Evolutionary conservation across 1,140 invertebrate genomes (phyloP), one percentile per base, ranked within the genome.

Genomic region (Cydia pomonella): DNA sequence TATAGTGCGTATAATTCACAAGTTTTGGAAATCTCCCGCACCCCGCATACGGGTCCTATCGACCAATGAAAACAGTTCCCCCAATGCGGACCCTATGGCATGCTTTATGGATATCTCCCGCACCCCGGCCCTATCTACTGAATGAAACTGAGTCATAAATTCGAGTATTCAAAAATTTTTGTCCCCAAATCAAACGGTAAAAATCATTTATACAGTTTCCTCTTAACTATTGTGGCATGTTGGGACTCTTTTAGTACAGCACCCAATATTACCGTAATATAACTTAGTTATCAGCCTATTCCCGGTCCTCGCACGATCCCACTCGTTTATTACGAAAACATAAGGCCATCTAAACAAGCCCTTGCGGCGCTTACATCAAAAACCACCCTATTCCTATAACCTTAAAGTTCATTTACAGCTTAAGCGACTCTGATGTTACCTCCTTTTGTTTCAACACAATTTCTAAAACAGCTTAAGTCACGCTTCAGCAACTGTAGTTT

Each of bases 261-360:
- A 23, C 53, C 18, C 21, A 9, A 23, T 12, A 59, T 59, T 59
- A 59, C 18, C n/a, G 53, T 59, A 18, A 59, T 50, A 50, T n/a
- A 59, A 59, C n/a, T 59, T 21, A 59, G 53, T 59, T 59, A 59
- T 10, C 53, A 21, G 7, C 53, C 53, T 59, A 59, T 59, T 59
- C 10, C 7, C 21, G 18, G 1, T 21, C 53, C 50, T 18, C 21
- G 53, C 53, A 59, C 53, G 53, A 9, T 18, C 50, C 50, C 23
- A 59, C 53, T 23, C 53, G 53, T 59, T 23, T 59, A 59, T 59
- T 59, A 59, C 53, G 21, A 59, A 59, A 59, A 59, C 53, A 59
- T 59, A 59, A 23, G 50, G 21, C 21, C 53, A 59, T 23, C 53
- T 23, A 59, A 59, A 59, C 53, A 23, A 59, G 21, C 47, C n/a